These are phyloP conservation scores for Blomia tropicalis DNA, from an alignment of 2,888 invertebrate genomes.

Conservation along the genomic window DNA sequence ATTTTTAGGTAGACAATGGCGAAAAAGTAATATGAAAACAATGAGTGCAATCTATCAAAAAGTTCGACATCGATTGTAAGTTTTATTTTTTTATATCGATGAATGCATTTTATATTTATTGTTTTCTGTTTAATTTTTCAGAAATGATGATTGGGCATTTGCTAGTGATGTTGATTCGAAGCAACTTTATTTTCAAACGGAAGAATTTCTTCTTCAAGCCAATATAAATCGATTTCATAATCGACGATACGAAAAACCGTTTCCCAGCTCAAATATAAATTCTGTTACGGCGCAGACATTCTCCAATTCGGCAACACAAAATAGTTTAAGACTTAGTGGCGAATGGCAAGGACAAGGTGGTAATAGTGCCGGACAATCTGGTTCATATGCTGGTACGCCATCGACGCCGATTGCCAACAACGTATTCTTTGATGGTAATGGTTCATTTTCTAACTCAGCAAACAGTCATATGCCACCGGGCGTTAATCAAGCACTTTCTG, in stretches of 20 bases:
- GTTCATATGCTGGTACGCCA: neutral
- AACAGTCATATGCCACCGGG: neutral
- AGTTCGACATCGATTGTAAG: slow-evolving; percentile 40
- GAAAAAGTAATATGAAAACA: slow-evolving; percentile 98
- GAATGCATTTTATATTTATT: neutral
- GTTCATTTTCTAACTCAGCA: neutral
- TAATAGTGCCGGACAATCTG: neutral
- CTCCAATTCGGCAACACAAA: neutral
- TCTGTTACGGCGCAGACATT: neutral
- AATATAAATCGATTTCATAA: slow-evolving; percentile 92
- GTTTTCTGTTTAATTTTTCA: neutral
- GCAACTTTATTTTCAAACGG: slow-evolving; percentile 85
- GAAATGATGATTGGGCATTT: slow-evolving; percentile 97
- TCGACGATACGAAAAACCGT: slow-evolving; percentile 55
- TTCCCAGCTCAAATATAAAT: slow-evolving; percentile 1
- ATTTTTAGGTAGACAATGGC: slow-evolving; percentile 94
- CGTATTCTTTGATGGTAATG: neutral
- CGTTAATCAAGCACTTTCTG: neutral
- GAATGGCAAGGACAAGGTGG: neutral
- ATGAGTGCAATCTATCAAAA: slow-evolving; percentile 98
- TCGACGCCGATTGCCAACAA: neutral
- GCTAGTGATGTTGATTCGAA: slow-evolving; percentile 88
- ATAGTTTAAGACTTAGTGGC: neutral
- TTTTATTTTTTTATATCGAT: neutral
- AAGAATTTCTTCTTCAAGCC: slow-evolving; percentile 80